phyloP scores from a whole-genome alignment of 2,888 invertebrate genomes.

The Eutolmus rufibarbis region DNA sequence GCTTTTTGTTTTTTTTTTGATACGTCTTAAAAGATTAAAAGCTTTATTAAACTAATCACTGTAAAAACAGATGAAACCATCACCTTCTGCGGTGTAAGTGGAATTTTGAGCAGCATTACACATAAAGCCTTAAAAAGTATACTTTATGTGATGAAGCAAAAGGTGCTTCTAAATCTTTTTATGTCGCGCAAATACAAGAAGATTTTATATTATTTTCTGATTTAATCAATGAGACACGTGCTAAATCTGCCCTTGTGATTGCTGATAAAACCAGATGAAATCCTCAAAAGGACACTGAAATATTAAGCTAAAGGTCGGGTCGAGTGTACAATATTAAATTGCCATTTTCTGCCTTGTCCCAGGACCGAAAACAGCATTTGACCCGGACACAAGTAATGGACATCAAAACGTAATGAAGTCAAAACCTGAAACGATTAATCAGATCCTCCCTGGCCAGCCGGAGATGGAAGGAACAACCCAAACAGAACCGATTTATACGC shows the following conservation, averaged over 20 bases:
- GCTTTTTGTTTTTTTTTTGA: too few species aligned
- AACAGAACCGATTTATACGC: background rate
- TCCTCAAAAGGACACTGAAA: background rate
- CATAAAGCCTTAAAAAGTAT: background rate
- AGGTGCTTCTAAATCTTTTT: background rate
- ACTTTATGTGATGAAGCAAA: background rate
- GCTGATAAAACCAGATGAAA: background rate
- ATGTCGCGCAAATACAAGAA: background rate
- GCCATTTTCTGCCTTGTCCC: background rate
- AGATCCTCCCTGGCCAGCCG: background rate
- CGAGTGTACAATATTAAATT: background rate
- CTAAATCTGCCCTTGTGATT: background rate
- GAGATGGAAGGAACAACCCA: background rate
- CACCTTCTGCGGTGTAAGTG: background rate
- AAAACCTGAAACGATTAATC: conserved; percentile 4
- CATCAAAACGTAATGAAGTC: conserved; percentile 8
- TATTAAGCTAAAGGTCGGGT: background rate
- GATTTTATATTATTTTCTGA: background rate
- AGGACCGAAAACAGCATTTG: background rate
- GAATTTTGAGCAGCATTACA: too few species aligned
- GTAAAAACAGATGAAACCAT: too few species aligned
- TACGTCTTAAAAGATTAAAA: too few species aligned
- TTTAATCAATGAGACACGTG: background rate
- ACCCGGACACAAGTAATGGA: background rate
- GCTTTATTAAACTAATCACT: too few species aligned